phyloP scores from a whole-genome alignment of 2,113 vertebrate genomes.

The Hemibagrus wyckioides region DNA sequence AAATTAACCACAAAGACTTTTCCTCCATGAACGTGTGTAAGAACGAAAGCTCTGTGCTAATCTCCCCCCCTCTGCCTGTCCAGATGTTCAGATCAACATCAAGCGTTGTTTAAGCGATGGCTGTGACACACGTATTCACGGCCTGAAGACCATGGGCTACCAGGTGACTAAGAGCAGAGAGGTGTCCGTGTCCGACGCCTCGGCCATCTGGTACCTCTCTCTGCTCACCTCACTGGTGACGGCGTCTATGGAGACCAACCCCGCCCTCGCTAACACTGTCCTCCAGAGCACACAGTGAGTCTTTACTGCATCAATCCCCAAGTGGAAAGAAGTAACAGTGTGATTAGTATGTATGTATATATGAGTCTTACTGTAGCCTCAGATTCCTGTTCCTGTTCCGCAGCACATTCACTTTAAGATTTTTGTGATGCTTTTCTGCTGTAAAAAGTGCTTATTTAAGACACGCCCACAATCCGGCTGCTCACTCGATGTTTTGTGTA shows the following conservation, averaged over 20 bases:
- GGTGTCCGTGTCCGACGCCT: slow-evolving; percentile 93
- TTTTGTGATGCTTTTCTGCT: not conserved
- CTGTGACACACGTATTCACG: slow-evolving; percentile 94
- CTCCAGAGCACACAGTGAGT: slow-evolving; percentile 94
- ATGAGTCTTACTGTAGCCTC: not conserved
- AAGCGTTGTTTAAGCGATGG: slow-evolving; percentile 96
- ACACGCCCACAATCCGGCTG: not conserved
- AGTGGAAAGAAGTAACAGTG: not conserved
- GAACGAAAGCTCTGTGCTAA: too few relatives aligned
- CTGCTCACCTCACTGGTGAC: slow-evolving; percentile 95
- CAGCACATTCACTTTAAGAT: not conserved
- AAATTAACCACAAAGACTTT: too few relatives aligned
- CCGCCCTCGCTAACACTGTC: slow-evolving; percentile 88
- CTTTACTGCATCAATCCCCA: not conserved
- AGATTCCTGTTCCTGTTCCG: not conserved
- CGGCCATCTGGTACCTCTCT: slow-evolving; percentile 97
- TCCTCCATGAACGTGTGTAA: not conserved
- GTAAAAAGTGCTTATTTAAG: not conserved
- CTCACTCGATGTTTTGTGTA: not conserved
- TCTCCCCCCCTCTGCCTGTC: slow-evolving; percentile 20
- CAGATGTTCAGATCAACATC: slow-evolving; percentile 98
- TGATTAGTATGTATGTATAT: not conserved
- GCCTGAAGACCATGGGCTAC: slow-evolving; percentile 89
- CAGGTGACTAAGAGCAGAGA: slow-evolving; percentile 88
- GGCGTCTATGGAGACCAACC: slow-evolving; percentile 95